Conservation (phyloP, 2,113 vertebrate genomes). For the Cavia porcellus region DNA sequence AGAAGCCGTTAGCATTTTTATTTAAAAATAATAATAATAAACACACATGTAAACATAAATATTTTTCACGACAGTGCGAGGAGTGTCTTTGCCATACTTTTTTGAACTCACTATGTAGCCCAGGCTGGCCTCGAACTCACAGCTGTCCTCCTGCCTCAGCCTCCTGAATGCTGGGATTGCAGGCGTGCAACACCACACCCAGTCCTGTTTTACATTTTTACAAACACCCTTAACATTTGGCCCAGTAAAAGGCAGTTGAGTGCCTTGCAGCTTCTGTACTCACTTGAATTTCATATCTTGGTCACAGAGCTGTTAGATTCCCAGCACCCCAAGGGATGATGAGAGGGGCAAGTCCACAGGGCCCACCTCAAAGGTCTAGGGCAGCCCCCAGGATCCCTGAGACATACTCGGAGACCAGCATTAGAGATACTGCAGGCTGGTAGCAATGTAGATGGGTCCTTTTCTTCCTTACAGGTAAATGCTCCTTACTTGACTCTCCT, state of each 20-base stretch:
- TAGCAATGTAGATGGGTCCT: background rate
- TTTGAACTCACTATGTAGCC: background rate
- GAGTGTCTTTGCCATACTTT: background rate
- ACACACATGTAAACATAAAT: background rate
- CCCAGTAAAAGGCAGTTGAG: background rate
- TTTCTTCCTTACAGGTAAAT: slow-evolving; percentile 12
- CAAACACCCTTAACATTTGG: background rate
- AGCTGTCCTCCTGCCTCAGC: background rate
- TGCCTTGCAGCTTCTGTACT: background rate
- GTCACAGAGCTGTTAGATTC: background rate
- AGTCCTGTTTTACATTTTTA: background rate
- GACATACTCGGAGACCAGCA: background rate
- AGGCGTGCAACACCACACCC: background rate
- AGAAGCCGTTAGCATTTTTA: background rate
- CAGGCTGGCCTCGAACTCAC: background rate
- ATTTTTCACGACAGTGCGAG: background rate
- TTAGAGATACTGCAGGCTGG: background rate
- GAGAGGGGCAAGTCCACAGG: background rate
- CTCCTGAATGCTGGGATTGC: background rate
- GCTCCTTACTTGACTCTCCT: background rate
- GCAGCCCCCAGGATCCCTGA: background rate
- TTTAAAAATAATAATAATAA: slow-evolving; percentile 17
- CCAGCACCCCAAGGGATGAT: background rate
- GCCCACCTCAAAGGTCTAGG: background rate
- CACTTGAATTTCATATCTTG: background rate